These are phyloP conservation scores for Athetis lepigone DNA, from an alignment of 2,888 invertebrate species.

Conservation along the genomic window DNA sequence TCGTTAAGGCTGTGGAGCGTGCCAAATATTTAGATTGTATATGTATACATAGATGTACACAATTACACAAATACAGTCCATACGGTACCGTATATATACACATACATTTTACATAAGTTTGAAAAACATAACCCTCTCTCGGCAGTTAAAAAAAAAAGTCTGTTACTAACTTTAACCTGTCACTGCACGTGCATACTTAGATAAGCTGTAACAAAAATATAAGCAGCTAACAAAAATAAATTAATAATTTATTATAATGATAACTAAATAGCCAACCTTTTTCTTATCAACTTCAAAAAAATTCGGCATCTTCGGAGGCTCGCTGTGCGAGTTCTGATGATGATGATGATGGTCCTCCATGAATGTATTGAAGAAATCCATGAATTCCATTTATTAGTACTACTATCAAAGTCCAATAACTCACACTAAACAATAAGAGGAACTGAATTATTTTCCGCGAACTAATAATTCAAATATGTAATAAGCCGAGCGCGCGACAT, in stretches of 20 bases:
- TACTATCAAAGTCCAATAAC: conserved; percentile 65
- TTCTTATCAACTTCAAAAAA: conserved; percentile 88
- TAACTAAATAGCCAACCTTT: conserved; percentile 73
- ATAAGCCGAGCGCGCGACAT: conserved; percentile 71
- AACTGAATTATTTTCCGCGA: conserved; percentile 64
- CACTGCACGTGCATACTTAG: not conserved
- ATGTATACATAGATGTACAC: too few species aligned
- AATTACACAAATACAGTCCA: too few species aligned
- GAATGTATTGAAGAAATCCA: conserved; percentile 83
- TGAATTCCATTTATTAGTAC: conserved; percentile 81
- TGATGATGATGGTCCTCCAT: conserved; percentile 77
- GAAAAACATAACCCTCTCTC: too few species aligned
- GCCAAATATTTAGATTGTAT: too few species aligned
- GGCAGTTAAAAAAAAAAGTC: not conserved
- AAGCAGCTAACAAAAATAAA: not conserved
- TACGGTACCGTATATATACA: too few species aligned
- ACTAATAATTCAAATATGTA: conserved; percentile 70
- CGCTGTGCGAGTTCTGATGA: conserved; percentile 74
- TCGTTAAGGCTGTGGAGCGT: too few species aligned
- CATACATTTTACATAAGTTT: too few species aligned
- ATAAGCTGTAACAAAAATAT: not conserved
- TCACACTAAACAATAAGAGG: conserved; percentile 67
- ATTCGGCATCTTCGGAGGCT: conserved; percentile 85
- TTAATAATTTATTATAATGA: conserved; percentile 3
- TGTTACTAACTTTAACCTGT: conserved; percentile 28